A percentile compares a stretch with the other conserved stretches of the same genome.
Evolutionary conservation across 2,888 invertebrate genomes (phyloP).

Genomic region (Nomada fucata): DNA sequence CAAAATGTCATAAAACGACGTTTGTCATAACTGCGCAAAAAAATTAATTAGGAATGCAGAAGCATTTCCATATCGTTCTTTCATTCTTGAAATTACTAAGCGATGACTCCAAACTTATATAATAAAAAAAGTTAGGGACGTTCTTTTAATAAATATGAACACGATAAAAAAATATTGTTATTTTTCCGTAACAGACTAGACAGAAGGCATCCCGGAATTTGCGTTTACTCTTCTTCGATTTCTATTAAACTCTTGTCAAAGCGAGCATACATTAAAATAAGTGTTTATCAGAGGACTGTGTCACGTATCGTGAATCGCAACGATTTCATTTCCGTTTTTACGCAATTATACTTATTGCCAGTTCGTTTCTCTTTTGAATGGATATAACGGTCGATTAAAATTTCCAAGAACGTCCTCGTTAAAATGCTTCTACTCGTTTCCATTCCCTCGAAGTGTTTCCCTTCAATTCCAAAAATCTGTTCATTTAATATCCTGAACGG

Average conservation of each 20-base stretch:
- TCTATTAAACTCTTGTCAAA: not conserved
- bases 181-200: too few relatives aligned
- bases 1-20: not conserved
- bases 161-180: not conserved
- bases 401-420: not conserved
- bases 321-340: slow-evolving; percentile 18
- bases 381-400: slow-evolving; percentile 19
- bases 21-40: not conserved
- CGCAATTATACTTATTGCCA: not conserved
- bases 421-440: not conserved
- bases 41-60: slow-evolving; percentile 14
- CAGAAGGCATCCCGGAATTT: not conserved
- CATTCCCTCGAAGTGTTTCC: not conserved
- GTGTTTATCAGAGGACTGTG: not conserved
- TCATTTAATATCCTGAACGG: not conserved
- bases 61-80: not conserved
- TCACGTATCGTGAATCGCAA: not conserved
- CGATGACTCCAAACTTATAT: slow-evolving; percentile 1
- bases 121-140: not conserved
- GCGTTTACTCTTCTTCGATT: not conserved
- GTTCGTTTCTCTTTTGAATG: not conserved
- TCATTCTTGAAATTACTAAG: slow-evolving; percentile 10
- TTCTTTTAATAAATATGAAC: not conserved
- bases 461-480: not conserved
- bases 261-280: not conserved